Conservation (phyloP, 2,888 invertebrate species). For the Idaea aversata region DNA sequence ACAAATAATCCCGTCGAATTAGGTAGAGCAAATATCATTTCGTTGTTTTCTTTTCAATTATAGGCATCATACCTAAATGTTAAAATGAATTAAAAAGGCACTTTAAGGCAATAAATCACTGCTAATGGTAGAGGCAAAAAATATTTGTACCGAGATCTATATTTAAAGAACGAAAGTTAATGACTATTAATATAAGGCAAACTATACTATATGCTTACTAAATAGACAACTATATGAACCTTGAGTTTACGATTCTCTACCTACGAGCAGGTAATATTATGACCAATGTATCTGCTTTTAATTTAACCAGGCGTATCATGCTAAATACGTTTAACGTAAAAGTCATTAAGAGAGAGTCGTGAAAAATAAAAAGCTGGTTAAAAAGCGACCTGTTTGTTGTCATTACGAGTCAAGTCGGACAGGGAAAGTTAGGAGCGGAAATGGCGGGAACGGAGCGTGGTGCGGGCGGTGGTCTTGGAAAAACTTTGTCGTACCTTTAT, state of each 20-base stretch:
- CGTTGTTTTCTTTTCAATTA: background rate
- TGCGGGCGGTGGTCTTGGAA: conserved; percentile 33
- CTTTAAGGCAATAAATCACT: conserved; percentile 19
- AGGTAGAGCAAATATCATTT: background rate
- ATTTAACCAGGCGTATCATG: no score
- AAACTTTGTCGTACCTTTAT: conserved; percentile 53
- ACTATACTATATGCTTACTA: background rate
- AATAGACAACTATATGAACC: background rate
- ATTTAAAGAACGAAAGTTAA: conserved; percentile 9
- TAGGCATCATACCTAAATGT: conserved; percentile 9
- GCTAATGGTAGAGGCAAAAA: conserved; percentile 16
- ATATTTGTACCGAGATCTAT: conserved; percentile 10
- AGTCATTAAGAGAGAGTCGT: conserved; percentile 60
- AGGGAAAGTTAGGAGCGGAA: conserved; percentile 69
- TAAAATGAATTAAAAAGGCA: conserved; percentile 12
- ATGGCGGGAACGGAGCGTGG: conserved; percentile 52
- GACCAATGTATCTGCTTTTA: background rate
- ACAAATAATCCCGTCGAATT: background rate
- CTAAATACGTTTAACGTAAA: conserved; percentile 41
- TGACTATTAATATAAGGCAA: conserved; percentile 1
- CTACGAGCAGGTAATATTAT: background rate
- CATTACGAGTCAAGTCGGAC: conserved; percentile 67
- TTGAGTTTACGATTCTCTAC: background rate
- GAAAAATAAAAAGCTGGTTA: conserved; percentile 55
- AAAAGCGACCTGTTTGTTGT: conserved; percentile 70